Evolutionary conservation across 1,140 invertebrate genomes (phyloP).

Genomic region (Propsilocerus akamusi): DNA sequence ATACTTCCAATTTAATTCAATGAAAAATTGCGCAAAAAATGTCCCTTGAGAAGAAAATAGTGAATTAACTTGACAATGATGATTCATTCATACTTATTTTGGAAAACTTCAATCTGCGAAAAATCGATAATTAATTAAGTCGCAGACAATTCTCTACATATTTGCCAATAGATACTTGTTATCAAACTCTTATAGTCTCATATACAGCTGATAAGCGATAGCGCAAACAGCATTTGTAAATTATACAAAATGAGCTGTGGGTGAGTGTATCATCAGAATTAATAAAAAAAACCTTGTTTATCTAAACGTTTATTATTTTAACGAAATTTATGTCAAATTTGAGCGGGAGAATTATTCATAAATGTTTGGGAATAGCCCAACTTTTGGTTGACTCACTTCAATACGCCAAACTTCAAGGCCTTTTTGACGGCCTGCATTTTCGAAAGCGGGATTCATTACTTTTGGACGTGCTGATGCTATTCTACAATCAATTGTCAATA

Average conservation of each 20-base stretch:
- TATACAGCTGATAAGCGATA: no score
- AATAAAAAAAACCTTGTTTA: background rate
- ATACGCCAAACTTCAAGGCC: slow-evolving; percentile 50
- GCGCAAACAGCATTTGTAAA: background rate
- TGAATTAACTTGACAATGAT: background rate
- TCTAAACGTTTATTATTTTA: no score
- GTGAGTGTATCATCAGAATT: background rate
- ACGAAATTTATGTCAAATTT: background rate
- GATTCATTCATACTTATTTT: no score
- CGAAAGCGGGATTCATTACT: slow-evolving; percentile 37
- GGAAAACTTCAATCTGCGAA: no score
- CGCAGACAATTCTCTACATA: no score
- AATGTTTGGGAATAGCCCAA: background rate
- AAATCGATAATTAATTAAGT: no score
- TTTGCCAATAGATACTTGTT: no score
- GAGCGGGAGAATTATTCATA: background rate
- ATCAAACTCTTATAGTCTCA: no score
- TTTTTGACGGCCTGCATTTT: slow-evolving; percentile 35
- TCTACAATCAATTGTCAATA: slow-evolving; percentile 6
- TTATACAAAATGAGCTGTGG: background rate
- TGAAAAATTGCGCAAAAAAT: no score
- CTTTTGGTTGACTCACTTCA: slow-evolving; percentile 28
- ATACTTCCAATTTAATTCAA: background rate
- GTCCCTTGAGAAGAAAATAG: background rate
- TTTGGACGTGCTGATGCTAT: slow-evolving; percentile 13